Conservation (phyloP, 2,113 vertebrate species). For the Onychorhynchus coronatus region DNA sequence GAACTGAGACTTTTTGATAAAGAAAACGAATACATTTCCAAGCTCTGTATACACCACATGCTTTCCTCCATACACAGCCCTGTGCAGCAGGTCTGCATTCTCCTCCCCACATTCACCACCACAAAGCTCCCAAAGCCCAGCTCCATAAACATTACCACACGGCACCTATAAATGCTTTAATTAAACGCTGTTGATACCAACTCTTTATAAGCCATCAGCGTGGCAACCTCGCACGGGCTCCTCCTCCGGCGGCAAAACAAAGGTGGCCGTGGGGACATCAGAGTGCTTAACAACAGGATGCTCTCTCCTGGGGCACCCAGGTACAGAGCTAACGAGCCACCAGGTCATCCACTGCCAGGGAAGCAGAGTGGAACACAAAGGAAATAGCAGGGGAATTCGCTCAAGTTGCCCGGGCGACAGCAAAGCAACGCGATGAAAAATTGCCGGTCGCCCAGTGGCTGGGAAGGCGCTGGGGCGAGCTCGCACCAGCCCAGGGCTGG, state of each 20-base stretch:
- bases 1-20: not conserved
- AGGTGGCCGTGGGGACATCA: not conserved
- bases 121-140: slow-evolving; percentile 12
- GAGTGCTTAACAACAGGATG: not conserved
- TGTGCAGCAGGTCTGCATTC: not conserved
- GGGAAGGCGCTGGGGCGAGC: not conserved
- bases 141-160: not conserved
- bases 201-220: slow-evolving; percentile 39
- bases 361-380: slow-evolving; percentile 58
- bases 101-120: not conserved
- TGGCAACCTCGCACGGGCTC: not conserved
- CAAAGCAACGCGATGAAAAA: slow-evolving; percentile 66
- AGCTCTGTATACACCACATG: not conserved
- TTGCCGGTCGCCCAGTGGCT: slow-evolving; percentile 2
- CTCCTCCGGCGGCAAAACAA: slow-evolving; percentile 50
- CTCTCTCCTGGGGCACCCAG: slow-evolving; percentile 45
- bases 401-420: slow-evolving; percentile 69
- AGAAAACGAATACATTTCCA: not conserved
- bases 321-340: slow-evolving; percentile 52
- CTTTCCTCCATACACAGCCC: not conserved
- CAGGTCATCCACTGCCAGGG: slow-evolving; percentile 45
- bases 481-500: not conserved
- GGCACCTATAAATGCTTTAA: slow-evolving; percentile 38
- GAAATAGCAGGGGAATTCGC: slow-evolving; percentile 67
- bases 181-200: slow-evolving; percentile 58